A percentile compares a stretch with the other conserved stretches of the same genome.
Conservation (phyloP, 2,797 vertebrate genomes). For the Eleutherodactylus coqui region DNA sequence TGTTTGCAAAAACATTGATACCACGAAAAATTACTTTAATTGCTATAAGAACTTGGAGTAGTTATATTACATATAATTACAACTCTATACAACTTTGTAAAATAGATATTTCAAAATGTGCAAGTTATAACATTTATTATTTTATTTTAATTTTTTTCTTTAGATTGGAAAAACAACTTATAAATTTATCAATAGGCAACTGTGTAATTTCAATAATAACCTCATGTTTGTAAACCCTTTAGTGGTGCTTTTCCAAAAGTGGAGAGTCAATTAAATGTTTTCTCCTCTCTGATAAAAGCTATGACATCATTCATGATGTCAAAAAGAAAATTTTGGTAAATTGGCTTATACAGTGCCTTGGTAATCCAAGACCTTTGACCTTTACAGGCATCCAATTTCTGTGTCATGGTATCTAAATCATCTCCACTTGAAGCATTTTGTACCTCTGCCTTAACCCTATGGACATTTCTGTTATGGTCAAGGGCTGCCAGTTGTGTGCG, state of each 20-base stretch:
- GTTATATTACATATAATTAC: too few species aligned
- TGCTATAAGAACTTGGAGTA: too few species aligned
- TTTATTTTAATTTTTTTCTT: too few species aligned
- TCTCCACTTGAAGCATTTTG: not conserved
- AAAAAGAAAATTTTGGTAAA: not conserved
- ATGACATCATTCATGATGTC: not conserved
- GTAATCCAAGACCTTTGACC: not conserved
- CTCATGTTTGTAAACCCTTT: not conserved
- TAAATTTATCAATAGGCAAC: not conserved
- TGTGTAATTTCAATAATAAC: not conserved
- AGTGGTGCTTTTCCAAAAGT: not conserved
- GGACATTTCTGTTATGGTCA: not conserved
- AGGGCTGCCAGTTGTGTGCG: not conserved
- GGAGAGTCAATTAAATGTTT: not conserved
- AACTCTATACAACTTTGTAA: not conserved
- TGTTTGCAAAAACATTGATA: too few species aligned
- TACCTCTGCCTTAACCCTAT: not conserved
- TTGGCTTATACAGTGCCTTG: not conserved
- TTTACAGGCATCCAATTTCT: not conserved
- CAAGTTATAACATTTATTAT: not conserved
- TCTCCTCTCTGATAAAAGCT: not conserved
- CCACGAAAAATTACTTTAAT: too few species aligned
- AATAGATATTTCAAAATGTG: not conserved
- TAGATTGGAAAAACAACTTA: not conserved
- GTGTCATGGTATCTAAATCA: not conserved